These are phyloP conservation scores for Turdus rufiventris DNA, from an alignment of 2,113 vertebrate genomes.

Conservation along the genomic window DNA sequence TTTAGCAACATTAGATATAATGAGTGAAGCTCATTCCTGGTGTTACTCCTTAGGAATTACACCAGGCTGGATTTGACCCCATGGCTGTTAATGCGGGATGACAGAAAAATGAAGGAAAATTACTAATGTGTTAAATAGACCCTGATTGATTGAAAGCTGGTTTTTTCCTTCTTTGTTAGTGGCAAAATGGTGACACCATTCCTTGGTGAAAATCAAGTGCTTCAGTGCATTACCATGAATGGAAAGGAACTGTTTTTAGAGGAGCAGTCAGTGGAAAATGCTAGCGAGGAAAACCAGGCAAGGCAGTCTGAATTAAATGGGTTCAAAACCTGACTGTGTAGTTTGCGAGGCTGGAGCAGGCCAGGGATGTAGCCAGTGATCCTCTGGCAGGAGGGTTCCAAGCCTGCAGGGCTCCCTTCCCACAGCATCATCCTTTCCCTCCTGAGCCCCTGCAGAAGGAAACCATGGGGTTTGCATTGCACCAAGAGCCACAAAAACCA, in stretches of 20 bases:
- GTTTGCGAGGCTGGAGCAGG: neutral
- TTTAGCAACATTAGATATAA: constrained; percentile 14
- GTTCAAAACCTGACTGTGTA: neutral
- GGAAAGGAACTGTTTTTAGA: neutral
- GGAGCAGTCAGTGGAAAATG: neutral
- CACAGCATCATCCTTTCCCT: rapidly evolving
- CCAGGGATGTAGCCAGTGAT: neutral
- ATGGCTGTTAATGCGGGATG: neutral
- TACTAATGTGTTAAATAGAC: constrained; percentile 41
- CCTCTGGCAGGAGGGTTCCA: rapidly evolving
- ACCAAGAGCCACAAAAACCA: neutral
- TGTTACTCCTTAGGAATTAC: constrained; percentile 30
- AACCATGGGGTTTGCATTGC: rapidly evolving
- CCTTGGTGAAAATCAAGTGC: constrained; percentile 5
- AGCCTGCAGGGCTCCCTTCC: rapidly evolving
- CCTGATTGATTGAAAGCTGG: constrained; percentile 1
- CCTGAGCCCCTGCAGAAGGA: neutral
- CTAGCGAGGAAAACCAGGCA: neutral
- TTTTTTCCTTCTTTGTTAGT: constrained; percentile 4
- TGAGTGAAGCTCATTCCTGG: neutral
- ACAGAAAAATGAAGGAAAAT: constrained; percentile 21
- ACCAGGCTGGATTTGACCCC: constrained; percentile 23
- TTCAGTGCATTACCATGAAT: neutral
- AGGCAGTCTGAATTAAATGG: neutral
- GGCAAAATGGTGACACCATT: neutral